Percentiles rank a stretch among this genome's conserved stretches.
These are phyloP conservation scores for Protobothrops flavoviridis DNA, from an alignment of 2,113 vertebrate genomes.

Conservation along the genomic window DNA sequence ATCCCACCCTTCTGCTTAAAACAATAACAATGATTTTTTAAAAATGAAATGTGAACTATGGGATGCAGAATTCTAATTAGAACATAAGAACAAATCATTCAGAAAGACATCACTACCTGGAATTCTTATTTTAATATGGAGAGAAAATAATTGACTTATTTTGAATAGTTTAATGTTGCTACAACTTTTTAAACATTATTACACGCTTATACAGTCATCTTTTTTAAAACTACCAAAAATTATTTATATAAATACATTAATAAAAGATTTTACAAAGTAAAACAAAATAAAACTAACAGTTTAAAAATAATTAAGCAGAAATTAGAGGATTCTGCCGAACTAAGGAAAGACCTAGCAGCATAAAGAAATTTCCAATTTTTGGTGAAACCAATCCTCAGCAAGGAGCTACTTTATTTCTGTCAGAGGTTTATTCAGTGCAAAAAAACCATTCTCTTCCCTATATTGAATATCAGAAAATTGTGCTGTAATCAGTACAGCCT, in stretches of 20 bases:
- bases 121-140: not conserved
- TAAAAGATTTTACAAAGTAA: not conserved
- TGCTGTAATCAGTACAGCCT: not conserved
- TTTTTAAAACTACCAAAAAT: not conserved
- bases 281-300: not conserved
- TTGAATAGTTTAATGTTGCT: not conserved
- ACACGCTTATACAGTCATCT: not conserved
- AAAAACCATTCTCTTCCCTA: not conserved
- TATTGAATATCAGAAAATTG: not conserved
- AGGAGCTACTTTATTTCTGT: not conserved
- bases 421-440: not conserved
- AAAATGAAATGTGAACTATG: not conserved
- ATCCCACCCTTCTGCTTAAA: not conserved
- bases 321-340: not conserved
- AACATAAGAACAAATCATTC: not conserved
- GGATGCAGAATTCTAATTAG: not conserved
- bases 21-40: not conserved
- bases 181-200: not conserved
- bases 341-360: not conserved
- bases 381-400: not conserved
- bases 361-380: not conserved
- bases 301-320: not conserved
- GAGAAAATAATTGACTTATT: not conserved
- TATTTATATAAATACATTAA: not conserved
- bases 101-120: not conserved